These are phyloP conservation scores for Apostichopus japonicus DNA, from an alignment of 35 echinoderm and acorn worm species.

Conservation along the genomic window DNA sequence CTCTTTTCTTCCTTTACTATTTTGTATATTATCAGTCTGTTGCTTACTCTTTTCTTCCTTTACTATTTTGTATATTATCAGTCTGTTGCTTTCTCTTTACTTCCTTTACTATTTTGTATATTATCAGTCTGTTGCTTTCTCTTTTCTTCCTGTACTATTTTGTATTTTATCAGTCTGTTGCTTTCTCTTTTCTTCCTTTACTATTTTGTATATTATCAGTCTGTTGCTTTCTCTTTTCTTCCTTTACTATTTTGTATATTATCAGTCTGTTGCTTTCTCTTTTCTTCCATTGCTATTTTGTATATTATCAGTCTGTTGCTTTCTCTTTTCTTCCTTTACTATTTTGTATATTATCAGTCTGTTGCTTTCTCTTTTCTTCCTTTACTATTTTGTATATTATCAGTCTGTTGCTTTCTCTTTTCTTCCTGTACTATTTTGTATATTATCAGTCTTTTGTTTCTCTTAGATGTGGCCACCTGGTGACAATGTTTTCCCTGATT, in stretches of 20 bases:
- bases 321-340: not conserved
- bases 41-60: not conserved
- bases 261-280: not conserved
- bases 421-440: too few species aligned
- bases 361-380: not conserved
- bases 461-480: conserved; percentile 82
- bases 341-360: too few species aligned
- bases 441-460: not conserved
- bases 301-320: not conserved
- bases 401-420: too few species aligned
- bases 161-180: not conserved
- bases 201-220: too few species aligned
- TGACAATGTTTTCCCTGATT: conserved; percentile 78
- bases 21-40: too few species aligned
- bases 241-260: too few species aligned
- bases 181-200: not conserved
- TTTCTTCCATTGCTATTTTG: too few species aligned
- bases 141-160: not conserved
- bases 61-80: too few species aligned
- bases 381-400: too few species aligned
- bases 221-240: not conserved
- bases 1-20: not conserved
- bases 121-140: not conserved
- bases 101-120: too few species aligned
- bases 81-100: not conserved